Evolutionary conservation across 2,113 vertebrate genomes (phyloP), one percentile per base, ranked within the genome.

Genomic region (Albula glossodonta): DNA sequence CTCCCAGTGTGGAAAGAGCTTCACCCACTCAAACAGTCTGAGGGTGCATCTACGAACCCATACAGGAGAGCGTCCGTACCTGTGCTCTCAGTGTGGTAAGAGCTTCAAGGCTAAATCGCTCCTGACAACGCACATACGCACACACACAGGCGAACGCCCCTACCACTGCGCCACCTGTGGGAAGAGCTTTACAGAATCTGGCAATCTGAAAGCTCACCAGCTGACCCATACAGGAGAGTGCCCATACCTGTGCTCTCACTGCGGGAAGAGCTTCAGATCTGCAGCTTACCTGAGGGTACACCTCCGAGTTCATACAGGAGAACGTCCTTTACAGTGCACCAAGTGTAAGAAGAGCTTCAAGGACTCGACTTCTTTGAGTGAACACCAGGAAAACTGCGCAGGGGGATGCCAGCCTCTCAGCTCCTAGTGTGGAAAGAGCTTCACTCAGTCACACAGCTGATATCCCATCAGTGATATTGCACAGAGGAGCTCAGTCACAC

Each of bases 251-350:
- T 90, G 89, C 86, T 52, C 84, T 48, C 49, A 87, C 63, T 90
- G 89, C 77, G 78, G 66, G 8, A 87, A 79, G 81, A 82, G 81
- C 80, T 90, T 88, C 48, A 83, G 78, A 41, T 83, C 83, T 82
- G 49, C 83, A 63, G 41, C 86, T 84, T 13, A 85, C 48, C 82
- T 90, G 49, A 90, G 81, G 63, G 84, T 87, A 63, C 53, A 56
- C 53, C 53, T 9, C 7, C 53, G 53, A 56, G 12, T 12, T 12
- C 53, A 94, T 90, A 94, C 88, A 0, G 93, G 94, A 48, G 86
- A 92, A 57, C 93, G 93, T 89, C 89, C 89, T 0, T 87, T 82
- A 52, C 83, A 84, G n/a, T 90, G 89, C 63, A 50, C 86, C 15
- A 83, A 86, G 60, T 90, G 89, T 78, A 86, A 86, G 53, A 90